These are phyloP conservation scores for Maniola jurtina DNA, from an alignment of 1,140 invertebrate species.

Conservation along the genomic window DNA sequence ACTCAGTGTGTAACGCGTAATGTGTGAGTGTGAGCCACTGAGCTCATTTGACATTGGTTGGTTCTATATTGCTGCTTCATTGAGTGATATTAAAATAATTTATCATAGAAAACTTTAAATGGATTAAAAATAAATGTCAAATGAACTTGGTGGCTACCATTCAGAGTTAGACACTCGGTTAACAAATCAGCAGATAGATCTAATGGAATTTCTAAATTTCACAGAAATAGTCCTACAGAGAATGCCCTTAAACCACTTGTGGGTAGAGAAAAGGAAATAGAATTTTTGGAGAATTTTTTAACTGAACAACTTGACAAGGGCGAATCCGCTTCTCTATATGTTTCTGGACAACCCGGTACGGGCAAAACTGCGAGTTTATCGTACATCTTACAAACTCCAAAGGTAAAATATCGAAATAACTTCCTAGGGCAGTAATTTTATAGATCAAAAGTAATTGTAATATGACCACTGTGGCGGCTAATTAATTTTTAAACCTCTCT, in stretches of 20 bases:
- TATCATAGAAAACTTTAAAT: too few relatives aligned
- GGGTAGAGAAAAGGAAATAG: slow-evolving; percentile 88
- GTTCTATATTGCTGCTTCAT: too few relatives aligned
- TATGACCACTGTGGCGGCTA: too few relatives aligned
- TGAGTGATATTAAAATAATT: too few relatives aligned
- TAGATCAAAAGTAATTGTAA: background rate
- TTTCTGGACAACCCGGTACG: slow-evolving; percentile 97
- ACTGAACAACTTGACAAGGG: slow-evolving; percentile 82
- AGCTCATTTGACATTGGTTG: too few relatives aligned
- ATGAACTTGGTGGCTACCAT: too few relatives aligned
- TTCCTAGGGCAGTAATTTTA: background rate
- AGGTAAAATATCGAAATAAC: slow-evolving; percentile 52
- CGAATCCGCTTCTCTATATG: slow-evolving; percentile 90
- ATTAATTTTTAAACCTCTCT: too few relatives aligned
- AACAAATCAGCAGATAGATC: too few relatives aligned
- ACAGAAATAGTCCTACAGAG: slow-evolving; percentile 20
- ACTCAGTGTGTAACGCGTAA: too few relatives aligned
- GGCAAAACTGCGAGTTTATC: slow-evolving; percentile 95
- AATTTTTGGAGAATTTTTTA: slow-evolving; percentile 85
- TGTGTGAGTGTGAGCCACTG: too few relatives aligned
- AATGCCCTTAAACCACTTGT: slow-evolving; percentile 77
- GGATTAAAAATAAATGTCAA: too few relatives aligned
- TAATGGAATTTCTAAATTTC: slow-evolving; percentile 8
- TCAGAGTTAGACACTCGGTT: too few relatives aligned
- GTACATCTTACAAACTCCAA: slow-evolving; percentile 82